phyloP scores from a whole-genome alignment of 2,797 vertebrate species.

The Semaprochilodus insignis region DNA sequence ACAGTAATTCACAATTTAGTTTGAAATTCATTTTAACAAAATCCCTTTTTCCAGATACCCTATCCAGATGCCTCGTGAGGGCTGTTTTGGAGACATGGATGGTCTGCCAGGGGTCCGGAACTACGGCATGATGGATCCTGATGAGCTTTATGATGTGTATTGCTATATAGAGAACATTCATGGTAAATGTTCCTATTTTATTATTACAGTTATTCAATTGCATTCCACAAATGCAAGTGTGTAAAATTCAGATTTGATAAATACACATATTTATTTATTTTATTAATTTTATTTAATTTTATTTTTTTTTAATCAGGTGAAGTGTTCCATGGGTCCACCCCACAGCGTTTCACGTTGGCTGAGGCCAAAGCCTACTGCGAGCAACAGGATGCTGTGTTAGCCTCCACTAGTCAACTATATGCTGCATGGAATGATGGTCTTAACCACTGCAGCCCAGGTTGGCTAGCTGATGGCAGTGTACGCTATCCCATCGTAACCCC shows the following conservation, averaged over 20 bases:
- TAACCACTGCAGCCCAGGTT: slow-evolving; percentile 91
- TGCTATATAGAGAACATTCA: slow-evolving; percentile 90
- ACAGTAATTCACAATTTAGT: neutral
- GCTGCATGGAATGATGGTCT: slow-evolving; percentile 90
- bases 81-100: slow-evolving; percentile 95
- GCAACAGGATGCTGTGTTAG: slow-evolving; percentile 79
- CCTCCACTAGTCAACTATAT: slow-evolving; percentile 89
- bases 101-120: slow-evolving; percentile 89
- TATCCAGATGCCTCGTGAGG: slow-evolving; percentile 90
- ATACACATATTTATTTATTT: too few species aligned
- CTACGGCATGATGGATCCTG: slow-evolving; percentile 85
- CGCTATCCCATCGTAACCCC: slow-evolving; percentile 91
- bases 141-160: slow-evolving; percentile 92
- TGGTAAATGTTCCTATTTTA: slow-evolving; percentile 74
- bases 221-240: too few species aligned
- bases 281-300: too few species aligned
- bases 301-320: slow-evolving; percentile 81
- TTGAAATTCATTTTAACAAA: neutral
- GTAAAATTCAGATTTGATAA: too few species aligned
- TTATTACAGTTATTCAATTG: neutral
- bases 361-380: slow-evolving; percentile 84
- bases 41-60: slow-evolving; percentile 81
- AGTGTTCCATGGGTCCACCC: slow-evolving; percentile 83
- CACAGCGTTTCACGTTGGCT: slow-evolving; percentile 81
- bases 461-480: slow-evolving; percentile 93